Conservation (phyloP, 2,797 vertebrate genomes). For the Cynodonichthys magdalenae region DNA sequence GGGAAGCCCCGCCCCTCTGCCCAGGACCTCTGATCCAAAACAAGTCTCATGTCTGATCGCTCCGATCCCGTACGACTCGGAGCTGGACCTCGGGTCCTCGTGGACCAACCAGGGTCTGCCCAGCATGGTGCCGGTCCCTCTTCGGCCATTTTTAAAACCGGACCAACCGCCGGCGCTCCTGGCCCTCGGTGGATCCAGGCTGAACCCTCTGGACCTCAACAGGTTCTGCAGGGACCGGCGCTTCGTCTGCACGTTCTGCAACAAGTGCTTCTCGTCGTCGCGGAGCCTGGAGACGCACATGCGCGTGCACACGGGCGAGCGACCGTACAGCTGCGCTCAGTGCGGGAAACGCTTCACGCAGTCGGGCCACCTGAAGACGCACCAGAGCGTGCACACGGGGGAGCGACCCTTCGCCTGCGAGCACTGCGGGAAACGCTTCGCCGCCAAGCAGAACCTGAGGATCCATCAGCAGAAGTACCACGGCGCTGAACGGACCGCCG, state of each 20-base stretch:
- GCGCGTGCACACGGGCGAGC: slow-evolving; percentile 79
- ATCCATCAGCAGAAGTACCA: slow-evolving; percentile 77
- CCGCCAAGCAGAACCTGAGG: slow-evolving; percentile 76
- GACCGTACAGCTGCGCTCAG: slow-evolving; percentile 77
- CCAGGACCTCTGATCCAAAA: slow-evolving; percentile 36
- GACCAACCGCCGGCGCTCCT: slow-evolving; percentile 29
- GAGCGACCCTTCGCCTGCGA: slow-evolving; percentile 73
- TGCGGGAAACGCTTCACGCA: slow-evolving; percentile 79
- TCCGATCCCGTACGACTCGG: slow-evolving; percentile 45
- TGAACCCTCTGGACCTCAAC: slow-evolving; percentile 56
- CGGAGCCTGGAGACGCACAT: slow-evolving; percentile 76
- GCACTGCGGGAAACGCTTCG: slow-evolving; percentile 73
- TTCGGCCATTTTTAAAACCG: slow-evolving; percentile 31
- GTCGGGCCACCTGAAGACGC: slow-evolving; percentile 79
- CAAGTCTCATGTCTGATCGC: slow-evolving; percentile 12
- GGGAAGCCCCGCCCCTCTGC: slow-evolving; percentile 29
- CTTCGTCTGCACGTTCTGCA: slow-evolving; percentile 75
- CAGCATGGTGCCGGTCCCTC: slow-evolving; percentile 33
- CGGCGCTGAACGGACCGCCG: not conserved
- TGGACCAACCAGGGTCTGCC: slow-evolving; percentile 54
- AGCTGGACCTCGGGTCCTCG: slow-evolving; percentile 49
- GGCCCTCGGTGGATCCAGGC: slow-evolving; percentile 29
- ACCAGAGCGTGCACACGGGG: slow-evolving; percentile 79
- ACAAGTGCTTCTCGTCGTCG: slow-evolving; percentile 73
- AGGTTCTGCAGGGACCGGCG: slow-evolving; percentile 60